Base-by-base conservation (phyloP, 2,113 vertebrate species). In the Tetrao urogallus region DNA sequence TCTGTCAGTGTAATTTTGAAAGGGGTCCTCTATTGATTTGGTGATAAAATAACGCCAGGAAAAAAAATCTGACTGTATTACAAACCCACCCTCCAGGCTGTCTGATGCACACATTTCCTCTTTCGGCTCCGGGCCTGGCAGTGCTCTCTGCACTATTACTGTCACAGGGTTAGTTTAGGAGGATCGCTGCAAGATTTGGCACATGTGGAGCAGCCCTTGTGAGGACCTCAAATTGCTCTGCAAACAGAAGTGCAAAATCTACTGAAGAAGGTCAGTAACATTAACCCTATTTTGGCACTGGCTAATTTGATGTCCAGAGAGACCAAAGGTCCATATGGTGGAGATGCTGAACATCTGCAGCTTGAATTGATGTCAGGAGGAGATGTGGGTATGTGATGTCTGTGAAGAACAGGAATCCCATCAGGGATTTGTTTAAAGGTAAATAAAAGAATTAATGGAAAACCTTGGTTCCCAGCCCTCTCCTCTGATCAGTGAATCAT, bases 361-460 rank as follows among this genome's bases (percentile, higher is more conserved):
- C 72, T 76, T 69, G 77, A 81, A 65, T 52, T 69, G 65, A 82
- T 72, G 43, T 57, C 43, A 14, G 2, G 74, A 82, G 61, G 34
- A 86, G 36, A 36, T 90, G 45, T 11, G 67, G 40, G 27, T 82
- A 48, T 89, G 92, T 84, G 54, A 89, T 36, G 25, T 48, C 77
- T 76, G 63, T 66, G 88, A n/a, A 72, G 85, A 93, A 65, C 76
- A 78, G 10, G 43, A n/a, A 69, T 64, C 34, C 40, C 61, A 58
- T 2, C 0, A 6, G 60, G 61, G 43, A 40, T 88, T 91, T 94
- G 25, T 86, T 88, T 92, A 83, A 89, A 88, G 61, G 76, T 83
- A 92, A 93, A 81, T 10, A 92, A 72, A 87, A 80, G 79, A 91
- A 69, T 15, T 88, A 88, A 89, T 82, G 47, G 34, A 11, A 92